Evolutionary conservation across 2,888 invertebrate genomes (phyloP).

Genomic region (Drosophila subsilvestris): DNA sequence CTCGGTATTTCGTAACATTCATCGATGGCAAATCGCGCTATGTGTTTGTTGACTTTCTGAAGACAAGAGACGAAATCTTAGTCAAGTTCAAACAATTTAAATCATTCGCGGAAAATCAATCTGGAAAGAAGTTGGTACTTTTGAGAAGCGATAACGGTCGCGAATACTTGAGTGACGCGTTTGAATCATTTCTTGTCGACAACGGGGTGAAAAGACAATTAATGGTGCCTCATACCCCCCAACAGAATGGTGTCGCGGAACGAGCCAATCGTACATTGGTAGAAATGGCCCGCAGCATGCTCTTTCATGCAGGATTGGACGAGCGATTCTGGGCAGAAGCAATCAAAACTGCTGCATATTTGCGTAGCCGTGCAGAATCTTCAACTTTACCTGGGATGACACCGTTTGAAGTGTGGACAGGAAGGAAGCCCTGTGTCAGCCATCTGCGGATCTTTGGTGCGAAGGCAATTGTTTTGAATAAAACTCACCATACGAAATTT

Average conservation of each 20-base stretch:
- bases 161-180: slow-evolving; percentile 9
- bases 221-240: slow-evolving; percentile 26
- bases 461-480: slow-evolving; percentile 7
- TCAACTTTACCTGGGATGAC: slow-evolving; percentile 6
- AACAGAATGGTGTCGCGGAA: slow-evolving; percentile 41
- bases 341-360: not conserved
- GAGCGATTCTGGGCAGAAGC: slow-evolving; percentile 13
- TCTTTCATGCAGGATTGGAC: slow-evolving; percentile 7
- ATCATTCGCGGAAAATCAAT: slow-evolving; percentile 5
- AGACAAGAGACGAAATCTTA: slow-evolving; percentile 12
- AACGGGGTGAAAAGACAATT: slow-evolving; percentile 9
- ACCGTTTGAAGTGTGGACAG: slow-evolving; percentile 17
- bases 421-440: slow-evolving; percentile 2
- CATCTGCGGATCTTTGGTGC: slow-evolving; percentile 5
- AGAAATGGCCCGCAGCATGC: slow-evolving; percentile 16
- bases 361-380: not conserved
- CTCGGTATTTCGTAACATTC: slow-evolving; percentile 7
- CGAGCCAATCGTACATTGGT: slow-evolving; percentile 28
- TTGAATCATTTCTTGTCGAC: slow-evolving; percentile 1
- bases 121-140: not conserved
- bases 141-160: slow-evolving; percentile 10
- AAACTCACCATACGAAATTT: slow-evolving; percentile 13
- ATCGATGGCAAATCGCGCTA: too few species aligned
- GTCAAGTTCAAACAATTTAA: slow-evolving; percentile 5
- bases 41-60: slow-evolving; percentile 8